These are phyloP conservation scores for Phalacrocorax pelagicus DNA, from an alignment of 2,113 vertebrate genomes.

Conservation along the genomic window DNA sequence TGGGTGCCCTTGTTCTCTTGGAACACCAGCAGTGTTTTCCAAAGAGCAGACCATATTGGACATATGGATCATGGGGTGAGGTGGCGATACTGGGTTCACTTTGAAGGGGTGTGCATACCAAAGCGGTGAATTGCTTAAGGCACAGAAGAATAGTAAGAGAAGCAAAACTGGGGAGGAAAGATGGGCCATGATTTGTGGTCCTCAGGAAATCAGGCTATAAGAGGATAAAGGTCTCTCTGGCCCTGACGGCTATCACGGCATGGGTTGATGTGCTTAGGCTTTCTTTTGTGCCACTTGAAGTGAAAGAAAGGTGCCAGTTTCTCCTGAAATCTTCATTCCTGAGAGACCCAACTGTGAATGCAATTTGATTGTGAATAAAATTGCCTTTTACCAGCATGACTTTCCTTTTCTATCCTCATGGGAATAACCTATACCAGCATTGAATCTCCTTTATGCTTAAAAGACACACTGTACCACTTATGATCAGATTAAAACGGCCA, in stretches of 20 bases:
- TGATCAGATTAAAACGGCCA: neutral
- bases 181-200: neutral
- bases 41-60: neutral
- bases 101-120: neutral
- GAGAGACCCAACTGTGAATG: neutral
- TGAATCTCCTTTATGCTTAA: neutral
- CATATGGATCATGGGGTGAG: neutral
- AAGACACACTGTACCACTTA: neutral
- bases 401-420: neutral
- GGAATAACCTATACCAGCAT: neutral
- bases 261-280: neutral
- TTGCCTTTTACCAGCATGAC: neutral
- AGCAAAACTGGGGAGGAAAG: neutral
- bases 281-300: neutral
- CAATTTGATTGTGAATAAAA: neutral
- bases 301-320: neutral
- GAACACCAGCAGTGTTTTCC: neutral
- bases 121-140: neutral
- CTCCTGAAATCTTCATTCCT: neutral
- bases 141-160: neutral
- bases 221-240: neutral
- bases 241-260: neutral
- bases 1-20: neutral
- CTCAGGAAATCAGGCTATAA: neutral
- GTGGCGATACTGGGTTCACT: neutral